Percentiles rank a stretch among this genome's conserved stretches.
Conservation (phyloP, 1,140 invertebrate species). For the Chelonus insularis region DNA sequence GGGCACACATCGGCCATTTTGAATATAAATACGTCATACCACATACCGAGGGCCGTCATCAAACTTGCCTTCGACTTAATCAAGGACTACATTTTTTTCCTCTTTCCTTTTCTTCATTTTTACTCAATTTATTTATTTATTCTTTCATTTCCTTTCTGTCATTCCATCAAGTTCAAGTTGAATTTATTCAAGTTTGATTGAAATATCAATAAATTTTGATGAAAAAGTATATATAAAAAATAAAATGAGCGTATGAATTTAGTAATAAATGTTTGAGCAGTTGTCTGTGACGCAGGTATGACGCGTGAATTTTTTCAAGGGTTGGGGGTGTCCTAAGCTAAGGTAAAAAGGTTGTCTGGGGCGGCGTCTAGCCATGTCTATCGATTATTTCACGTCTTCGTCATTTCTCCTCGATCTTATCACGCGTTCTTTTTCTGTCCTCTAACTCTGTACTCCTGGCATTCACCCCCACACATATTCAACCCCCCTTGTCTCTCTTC, state of each 20-base stretch:
- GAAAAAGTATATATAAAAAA: no score
- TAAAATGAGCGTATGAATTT: no score
- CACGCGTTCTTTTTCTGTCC: slow-evolving; percentile 18
- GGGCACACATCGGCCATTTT: slow-evolving; percentile 38
- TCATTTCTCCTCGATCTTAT: slow-evolving; percentile 41
- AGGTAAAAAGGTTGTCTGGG: slow-evolving; percentile 59
- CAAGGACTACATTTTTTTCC: background rate
- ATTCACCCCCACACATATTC: background rate
- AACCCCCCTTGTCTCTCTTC: background rate
- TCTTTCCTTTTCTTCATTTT: background rate
- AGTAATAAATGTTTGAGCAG: background rate
- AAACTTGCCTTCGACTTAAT: slow-evolving; percentile 1
- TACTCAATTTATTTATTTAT: background rate
- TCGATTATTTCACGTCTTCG: slow-evolving; percentile 57
- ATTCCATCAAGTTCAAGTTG: no score
- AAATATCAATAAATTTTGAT: no score
- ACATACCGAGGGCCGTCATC: slow-evolving; percentile 1
- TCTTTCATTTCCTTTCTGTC: background rate
- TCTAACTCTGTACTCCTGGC: background rate
- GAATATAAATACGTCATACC: slow-evolving; percentile 41
- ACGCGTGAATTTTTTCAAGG: slow-evolving; percentile 50
- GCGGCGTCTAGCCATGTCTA: slow-evolving; percentile 60
- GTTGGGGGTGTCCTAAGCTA: slow-evolving; percentile 51
- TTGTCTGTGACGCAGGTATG: background rate
- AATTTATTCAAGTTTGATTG: no score